A percentile compares a stretch with the other conserved stretches of the same genome.
phyloP scores from a whole-genome alignment of 2,888 invertebrate species.

The Axea sp. region DNA sequence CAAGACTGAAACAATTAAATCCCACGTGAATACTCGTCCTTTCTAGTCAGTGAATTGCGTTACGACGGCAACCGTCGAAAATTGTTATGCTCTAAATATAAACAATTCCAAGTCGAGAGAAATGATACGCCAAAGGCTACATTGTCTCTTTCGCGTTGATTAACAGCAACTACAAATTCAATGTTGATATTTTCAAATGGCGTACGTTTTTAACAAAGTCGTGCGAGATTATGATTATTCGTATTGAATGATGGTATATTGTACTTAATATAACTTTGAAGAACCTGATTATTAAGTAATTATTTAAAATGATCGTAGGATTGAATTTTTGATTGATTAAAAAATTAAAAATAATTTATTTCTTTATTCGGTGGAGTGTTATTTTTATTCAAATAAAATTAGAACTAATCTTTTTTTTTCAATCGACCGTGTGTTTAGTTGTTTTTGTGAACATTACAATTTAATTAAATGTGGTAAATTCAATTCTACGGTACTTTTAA shows the following conservation, averaged over 20 bases:
- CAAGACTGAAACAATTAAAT: constrained; percentile 78
- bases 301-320: too few species aligned
- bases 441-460: background rate
- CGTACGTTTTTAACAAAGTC: constrained; percentile 17
- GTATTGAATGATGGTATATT: too few species aligned
- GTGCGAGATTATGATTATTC: too few species aligned
- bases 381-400: too few species aligned
- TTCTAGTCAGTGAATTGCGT: constrained; percentile 41
- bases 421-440: too few species aligned
- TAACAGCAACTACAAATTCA: constrained; percentile 6
- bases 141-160: constrained; percentile 20
- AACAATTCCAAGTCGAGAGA: constrained; percentile 26
- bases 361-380: too few species aligned
- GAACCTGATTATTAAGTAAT: too few species aligned
- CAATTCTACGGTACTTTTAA: constrained; percentile 16
- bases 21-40: constrained; percentile 25
- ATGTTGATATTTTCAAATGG: constrained; percentile 38
- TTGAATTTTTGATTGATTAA: too few species aligned
- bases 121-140: constrained; percentile 4
- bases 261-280: too few species aligned
- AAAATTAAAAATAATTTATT: too few species aligned
- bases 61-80: constrained; percentile 15
- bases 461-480: background rate
- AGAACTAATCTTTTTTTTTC: too few species aligned
- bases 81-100: constrained; percentile 23